Evolutionary conservation across 2,888 invertebrate genomes (phyloP).

Genomic region (Parnassius smintheus): DNA sequence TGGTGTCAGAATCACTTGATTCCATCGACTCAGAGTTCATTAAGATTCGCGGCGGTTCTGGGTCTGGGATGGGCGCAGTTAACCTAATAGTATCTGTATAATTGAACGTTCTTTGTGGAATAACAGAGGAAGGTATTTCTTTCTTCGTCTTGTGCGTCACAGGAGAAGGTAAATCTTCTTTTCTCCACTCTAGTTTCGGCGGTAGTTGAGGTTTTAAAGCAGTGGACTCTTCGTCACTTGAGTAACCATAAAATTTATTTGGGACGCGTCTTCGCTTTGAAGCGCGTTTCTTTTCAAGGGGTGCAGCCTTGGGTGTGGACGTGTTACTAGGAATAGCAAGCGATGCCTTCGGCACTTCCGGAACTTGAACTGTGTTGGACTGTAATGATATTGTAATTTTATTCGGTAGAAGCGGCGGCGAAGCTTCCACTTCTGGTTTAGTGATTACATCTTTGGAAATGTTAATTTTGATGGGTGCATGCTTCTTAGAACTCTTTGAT

Average conservation of each 20-base stretch:
- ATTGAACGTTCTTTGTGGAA: conserved; percentile 61
- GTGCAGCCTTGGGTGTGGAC: conserved; percentile 40
- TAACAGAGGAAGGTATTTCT: conserved; percentile 67
- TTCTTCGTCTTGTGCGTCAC: conserved; percentile 72
- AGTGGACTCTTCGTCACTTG: conserved; percentile 89
- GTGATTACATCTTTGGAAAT: conserved; percentile 78
- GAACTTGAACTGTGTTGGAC: conserved; percentile 75
- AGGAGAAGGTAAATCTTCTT: conserved; percentile 85
- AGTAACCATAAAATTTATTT: conserved; percentile 93
- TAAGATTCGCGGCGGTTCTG: conserved; percentile 69
- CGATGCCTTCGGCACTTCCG: conserved; percentile 51
- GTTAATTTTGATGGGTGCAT: conserved; percentile 81
- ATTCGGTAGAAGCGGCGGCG: conserved; percentile 55
- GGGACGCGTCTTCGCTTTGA: conserved; percentile 91
- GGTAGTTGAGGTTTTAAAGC: conserved; percentile 81
- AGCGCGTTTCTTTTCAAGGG: conserved; percentile 84
- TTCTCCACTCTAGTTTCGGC: conserved; percentile 87
- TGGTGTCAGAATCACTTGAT: conserved; percentile 76
- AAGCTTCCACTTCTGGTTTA: conserved; percentile 52
- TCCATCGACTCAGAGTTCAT: conserved; percentile 75
- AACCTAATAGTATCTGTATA: conserved; percentile 76
- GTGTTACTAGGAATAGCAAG: conserved; percentile 30
- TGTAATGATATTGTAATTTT: conserved; percentile 77
- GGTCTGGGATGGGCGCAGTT: conserved; percentile 70
- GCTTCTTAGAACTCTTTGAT: conserved; percentile 68